phyloP scores from a whole-genome alignment of 2,113 vertebrate genomes.

The Albula glossodonta region DNA sequence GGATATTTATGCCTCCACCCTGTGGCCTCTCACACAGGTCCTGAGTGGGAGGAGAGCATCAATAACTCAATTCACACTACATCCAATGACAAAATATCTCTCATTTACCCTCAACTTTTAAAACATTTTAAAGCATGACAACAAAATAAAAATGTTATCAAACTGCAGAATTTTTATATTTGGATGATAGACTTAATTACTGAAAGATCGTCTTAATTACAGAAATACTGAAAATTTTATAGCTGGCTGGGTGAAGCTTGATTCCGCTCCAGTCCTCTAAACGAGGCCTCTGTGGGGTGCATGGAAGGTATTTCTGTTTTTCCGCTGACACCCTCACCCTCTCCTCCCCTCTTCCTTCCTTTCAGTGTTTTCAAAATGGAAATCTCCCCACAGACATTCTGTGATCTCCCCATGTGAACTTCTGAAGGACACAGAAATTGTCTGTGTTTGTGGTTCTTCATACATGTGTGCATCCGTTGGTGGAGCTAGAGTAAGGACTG shows the following conservation, averaged over 20 bases:
- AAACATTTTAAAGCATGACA: background rate
- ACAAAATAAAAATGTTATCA: background rate
- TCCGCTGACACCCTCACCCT: background rate
- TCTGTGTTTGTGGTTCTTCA: background rate
- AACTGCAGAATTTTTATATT: background rate
- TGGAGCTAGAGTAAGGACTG: no score
- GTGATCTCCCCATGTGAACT: background rate
- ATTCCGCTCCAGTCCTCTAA: background rate
- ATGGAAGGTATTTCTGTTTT: background rate
- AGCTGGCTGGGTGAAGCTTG: background rate
- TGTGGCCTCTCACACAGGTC: no score
- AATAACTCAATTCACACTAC: no score
- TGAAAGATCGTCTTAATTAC: background rate
- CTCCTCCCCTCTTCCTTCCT: background rate
- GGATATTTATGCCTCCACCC: no score
- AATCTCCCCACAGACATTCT: background rate
- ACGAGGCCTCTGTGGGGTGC: background rate
- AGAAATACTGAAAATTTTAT: background rate
- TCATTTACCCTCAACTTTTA: no score
- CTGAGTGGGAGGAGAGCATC: no score
- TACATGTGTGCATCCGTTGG: background rate
- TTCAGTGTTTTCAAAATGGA: background rate
- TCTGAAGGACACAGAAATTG: background rate
- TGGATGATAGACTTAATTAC: background rate
- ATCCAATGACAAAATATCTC: no score